phyloP scores from a whole-genome alignment of 2,888 invertebrate species.

The Urechis unicinctus region DNA sequence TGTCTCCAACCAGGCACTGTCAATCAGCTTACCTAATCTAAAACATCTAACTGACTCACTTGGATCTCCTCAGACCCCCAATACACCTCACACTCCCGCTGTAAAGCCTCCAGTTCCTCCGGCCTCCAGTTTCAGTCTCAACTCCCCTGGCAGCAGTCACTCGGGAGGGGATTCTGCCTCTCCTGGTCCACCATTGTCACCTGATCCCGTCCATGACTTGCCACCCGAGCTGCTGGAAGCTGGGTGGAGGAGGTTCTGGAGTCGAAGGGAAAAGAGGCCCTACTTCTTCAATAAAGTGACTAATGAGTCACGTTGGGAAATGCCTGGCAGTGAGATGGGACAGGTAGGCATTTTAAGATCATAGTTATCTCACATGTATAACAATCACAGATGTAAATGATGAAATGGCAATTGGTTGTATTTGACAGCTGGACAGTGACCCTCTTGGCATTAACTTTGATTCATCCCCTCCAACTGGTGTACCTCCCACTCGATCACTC shows the following conservation, averaged over 20 bases:
- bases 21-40: too few species aligned
- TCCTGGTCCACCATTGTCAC: slow-evolving; percentile 2
- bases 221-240: slow-evolving; percentile 70
- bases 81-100: background rate
- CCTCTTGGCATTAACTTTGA: slow-evolving; percentile 78
- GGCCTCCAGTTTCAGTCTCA: background rate
- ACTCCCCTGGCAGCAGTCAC: too few species aligned
- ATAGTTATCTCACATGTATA: background rate
- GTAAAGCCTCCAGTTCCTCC: background rate
- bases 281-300: slow-evolving; percentile 96
- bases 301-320: slow-evolving; percentile 95
- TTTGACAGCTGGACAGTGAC: slow-evolving; percentile 58
- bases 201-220: slow-evolving; percentile 50
- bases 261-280: slow-evolving; percentile 85
- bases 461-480: background rate
- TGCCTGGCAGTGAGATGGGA: slow-evolving; percentile 58
- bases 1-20: too few species aligned
- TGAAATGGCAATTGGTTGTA: background rate
- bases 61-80: too few species aligned
- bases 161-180: too few species aligned
- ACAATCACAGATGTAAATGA: background rate
- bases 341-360: background rate
- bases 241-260: slow-evolving; percentile 97
- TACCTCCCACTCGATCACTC: background rate
- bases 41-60: too few species aligned